Percentiles rank a stretch among this genome's conserved stretches.
Conservation (phyloP, 1,140 invertebrate species). For the Solenopsis fugax region DNA sequence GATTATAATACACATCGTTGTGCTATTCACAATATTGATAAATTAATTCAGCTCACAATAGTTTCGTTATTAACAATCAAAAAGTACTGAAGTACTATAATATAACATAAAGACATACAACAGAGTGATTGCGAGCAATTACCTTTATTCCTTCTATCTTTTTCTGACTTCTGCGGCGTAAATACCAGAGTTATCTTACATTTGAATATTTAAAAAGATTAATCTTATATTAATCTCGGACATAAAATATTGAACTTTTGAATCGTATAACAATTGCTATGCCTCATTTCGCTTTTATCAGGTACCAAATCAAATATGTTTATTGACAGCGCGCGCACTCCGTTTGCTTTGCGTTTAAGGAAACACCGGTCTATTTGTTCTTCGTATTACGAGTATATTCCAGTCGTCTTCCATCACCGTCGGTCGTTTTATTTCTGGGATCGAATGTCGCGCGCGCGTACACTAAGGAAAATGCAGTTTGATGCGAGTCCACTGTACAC, state of each 20-base stretch:
- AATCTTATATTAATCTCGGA: background rate
- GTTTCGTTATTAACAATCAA: no score
- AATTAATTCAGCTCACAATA: no score
- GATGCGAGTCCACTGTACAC: slow-evolving; percentile 5
- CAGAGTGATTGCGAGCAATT: no score
- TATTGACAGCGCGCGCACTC: background rate
- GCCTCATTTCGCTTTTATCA: slow-evolving; percentile 28
- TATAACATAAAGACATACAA: no score
- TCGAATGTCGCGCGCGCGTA: slow-evolving; percentile 51
- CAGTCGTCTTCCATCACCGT: slow-evolving; percentile 35
- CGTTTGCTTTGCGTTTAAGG: slow-evolving; percentile 19
- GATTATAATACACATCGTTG: no score
- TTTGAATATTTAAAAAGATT: background rate
- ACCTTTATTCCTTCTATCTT: no score
- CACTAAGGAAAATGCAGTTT: slow-evolving; percentile 31
- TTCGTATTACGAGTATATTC: slow-evolving; percentile 59
- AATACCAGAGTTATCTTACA: no score
- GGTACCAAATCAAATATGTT: slow-evolving; percentile 33
- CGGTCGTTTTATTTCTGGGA: slow-evolving; percentile 64
- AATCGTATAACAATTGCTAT: background rate
- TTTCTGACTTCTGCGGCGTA: no score
- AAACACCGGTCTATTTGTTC: slow-evolving; percentile 57
- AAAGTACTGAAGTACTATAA: no score
- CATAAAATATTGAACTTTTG: slow-evolving; percentile 6
- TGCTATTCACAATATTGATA: no score